Evolutionary conservation across 2,113 vertebrate genomes (phyloP).

Genomic region (Riparia riparia): DNA sequence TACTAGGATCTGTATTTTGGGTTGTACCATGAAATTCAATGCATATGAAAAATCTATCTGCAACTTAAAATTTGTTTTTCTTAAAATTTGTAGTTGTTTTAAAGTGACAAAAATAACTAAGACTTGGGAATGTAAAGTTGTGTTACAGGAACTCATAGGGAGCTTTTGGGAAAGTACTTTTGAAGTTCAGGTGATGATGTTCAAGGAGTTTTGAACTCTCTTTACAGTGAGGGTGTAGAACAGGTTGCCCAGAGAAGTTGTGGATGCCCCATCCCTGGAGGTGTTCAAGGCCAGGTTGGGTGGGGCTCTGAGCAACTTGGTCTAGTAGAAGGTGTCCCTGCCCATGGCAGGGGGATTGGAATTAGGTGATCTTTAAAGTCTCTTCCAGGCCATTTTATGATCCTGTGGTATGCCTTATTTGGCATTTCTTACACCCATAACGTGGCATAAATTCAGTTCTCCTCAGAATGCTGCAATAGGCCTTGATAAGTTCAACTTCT

Average conservation of each 20-base stretch:
- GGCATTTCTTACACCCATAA: neutral
- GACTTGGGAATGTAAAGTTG: neutral
- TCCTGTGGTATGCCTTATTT: neutral
- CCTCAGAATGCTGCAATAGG: neutral
- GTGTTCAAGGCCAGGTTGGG: neutral
- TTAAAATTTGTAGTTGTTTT: neutral
- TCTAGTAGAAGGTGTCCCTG: neutral
- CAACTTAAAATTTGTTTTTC: neutral
- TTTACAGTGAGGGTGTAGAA: neutral
- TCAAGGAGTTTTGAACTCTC: neutral
- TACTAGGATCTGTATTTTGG: conserved; percentile 56
- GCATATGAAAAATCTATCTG: neutral
- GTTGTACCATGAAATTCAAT: conserved; percentile 29
- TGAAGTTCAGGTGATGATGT: neutral
- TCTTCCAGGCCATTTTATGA: neutral
- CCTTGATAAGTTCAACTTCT: neutral
- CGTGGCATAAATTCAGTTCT: neutral
- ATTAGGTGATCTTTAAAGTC: neutral
- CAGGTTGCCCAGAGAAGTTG: neutral
- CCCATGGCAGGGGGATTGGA: neutral
- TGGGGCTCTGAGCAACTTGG: neutral
- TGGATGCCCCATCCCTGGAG: neutral
- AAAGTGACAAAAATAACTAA: neutral
- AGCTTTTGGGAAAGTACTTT: neutral
- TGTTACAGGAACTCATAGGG: neutral